Evolutionary conservation across 2,113 vertebrate genomes (phyloP), one percentile per base, ranked within the genome.

Genomic region (Dromaius novaehollandiae): DNA sequence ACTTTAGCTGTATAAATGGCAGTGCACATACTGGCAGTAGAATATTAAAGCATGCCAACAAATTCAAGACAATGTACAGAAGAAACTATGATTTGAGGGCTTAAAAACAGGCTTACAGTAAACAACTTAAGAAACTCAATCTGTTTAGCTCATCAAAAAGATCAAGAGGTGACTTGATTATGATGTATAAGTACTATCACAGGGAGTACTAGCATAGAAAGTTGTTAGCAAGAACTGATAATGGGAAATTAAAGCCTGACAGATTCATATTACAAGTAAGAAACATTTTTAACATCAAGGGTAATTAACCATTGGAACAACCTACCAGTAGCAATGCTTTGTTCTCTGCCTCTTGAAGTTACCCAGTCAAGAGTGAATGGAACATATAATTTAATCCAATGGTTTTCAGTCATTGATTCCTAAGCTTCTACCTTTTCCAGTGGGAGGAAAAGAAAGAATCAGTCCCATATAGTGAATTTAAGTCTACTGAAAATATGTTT

Each of bases 1-100:
- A 95, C 91, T 88, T 94, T 86, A 80, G 34, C 71, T 91, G 13
- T 81, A 95, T 70, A 96, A 95, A 95, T 79, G 79, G 21, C 85
- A 81, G 84, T 88, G 64, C 60, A 81, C 78, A 88, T 71, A 75
- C 82, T 91, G 63, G 61, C 69, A 75, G 69, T 75, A 84, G 69
- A 90, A 96, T 94, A 94, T 94, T 93, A 91, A 92, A 94, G 11
- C 68, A 77, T 55, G 68, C 89, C 79, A 95, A 94, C 80, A 82
- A 96, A 89, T 89, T 77, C 76, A 89, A 73, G 63, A 70, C 5
- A 36, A 32, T 46, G 13, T 53, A 88, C 68, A 60, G 68, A 88
- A 90, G 36, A 66, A 95, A 83, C 60, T 77, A 4, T 63, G 56
- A 82, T 89, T 81, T 74, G 68, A 74, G 40, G 11, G 8, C 40